These are phyloP conservation scores for Etheostoma nigrum DNA, from an alignment of 2,797 vertebrate species.

Conservation along the genomic window DNA sequence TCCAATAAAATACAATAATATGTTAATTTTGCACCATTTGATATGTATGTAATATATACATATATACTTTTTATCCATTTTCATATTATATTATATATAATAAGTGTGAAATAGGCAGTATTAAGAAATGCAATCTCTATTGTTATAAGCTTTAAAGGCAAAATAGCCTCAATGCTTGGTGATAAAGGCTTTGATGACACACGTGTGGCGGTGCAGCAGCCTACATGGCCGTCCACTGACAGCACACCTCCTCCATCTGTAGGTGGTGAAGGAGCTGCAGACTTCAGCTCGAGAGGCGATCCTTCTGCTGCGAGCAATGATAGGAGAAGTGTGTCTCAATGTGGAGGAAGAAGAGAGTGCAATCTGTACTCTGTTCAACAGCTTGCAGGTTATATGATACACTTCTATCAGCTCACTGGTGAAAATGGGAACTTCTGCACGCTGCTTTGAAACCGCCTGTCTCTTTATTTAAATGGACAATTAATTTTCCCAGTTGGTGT, in stretches of 20 bases:
- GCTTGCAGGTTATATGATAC: constrained; percentile 79
- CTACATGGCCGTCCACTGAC: not conserved
- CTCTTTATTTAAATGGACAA: not conserved
- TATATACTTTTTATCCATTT: too few relatives aligned
- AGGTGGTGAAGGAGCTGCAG: constrained; percentile 83
- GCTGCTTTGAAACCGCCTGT: not conserved
- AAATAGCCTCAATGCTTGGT: not conserved
- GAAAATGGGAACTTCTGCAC: not conserved
- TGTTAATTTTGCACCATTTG: not conserved
- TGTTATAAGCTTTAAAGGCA: not conserved
- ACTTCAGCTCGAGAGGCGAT: constrained; percentile 92
- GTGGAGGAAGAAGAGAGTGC: constrained; percentile 92
- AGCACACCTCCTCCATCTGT: constrained; percentile 12
- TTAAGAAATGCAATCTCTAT: not conserved
- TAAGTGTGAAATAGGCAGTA: too few relatives aligned
- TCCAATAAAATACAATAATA: too few relatives aligned
- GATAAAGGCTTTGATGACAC: not conserved
- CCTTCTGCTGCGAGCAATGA: constrained; percentile 91
- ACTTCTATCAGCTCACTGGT: not conserved
- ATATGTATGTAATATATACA: too few relatives aligned
- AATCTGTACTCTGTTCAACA: constrained; percentile 92
- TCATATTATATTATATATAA: too few relatives aligned
- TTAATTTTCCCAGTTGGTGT: too few relatives aligned
- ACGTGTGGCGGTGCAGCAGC: not conserved
- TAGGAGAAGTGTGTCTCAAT: constrained; percentile 92